These are phyloP conservation scores for Phymatocera aterrima DNA, from an alignment of 2,888 invertebrate species.

Conservation along the genomic window DNA sequence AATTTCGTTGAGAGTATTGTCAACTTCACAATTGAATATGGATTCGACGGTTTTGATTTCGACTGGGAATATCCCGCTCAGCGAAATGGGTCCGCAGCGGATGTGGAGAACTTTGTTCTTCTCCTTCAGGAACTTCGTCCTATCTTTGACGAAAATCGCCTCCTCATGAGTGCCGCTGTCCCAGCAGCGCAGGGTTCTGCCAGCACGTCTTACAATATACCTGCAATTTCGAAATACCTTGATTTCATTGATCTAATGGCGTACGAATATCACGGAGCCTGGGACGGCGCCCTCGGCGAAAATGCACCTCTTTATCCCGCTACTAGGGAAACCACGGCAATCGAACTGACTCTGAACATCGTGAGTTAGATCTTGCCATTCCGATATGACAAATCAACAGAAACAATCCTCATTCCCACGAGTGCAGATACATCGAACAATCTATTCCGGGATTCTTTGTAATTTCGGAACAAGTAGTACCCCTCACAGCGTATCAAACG, in stretches of 20 bases:
- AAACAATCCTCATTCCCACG: too few species aligned
- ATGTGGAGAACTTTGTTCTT: slow-evolving; percentile 56
- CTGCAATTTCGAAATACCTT: slow-evolving; percentile 78
- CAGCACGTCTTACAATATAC: slow-evolving; percentile 78
- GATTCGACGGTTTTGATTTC: slow-evolving; percentile 84
- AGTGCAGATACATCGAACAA: too few species aligned
- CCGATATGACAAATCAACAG: background rate
- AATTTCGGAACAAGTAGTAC: too few species aligned
- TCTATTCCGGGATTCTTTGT: too few species aligned
- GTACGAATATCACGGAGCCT: slow-evolving; percentile 78
- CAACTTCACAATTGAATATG: slow-evolving; percentile 76
- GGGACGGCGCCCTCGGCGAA: slow-evolving; percentile 80
- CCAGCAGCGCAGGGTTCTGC: slow-evolving; percentile 73
- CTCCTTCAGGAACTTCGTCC: slow-evolving; percentile 78
- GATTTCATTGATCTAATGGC: slow-evolving; percentile 85
- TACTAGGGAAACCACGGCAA: slow-evolving; percentile 60
- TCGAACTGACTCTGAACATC: slow-evolving; percentile 71
- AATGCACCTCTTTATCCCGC: slow-evolving; percentile 80
- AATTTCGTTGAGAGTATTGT: slow-evolving; percentile 79
- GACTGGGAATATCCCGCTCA: slow-evolving; percentile 16
- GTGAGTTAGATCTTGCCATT: slow-evolving; percentile 67
- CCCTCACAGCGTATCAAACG: too few species aligned
- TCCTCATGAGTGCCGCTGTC: slow-evolving; percentile 67
- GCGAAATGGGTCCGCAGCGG: background rate
- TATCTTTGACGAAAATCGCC: slow-evolving; percentile 66